Conservation (phyloP, 2,888 invertebrate species). For the Dasypogon diadema region DNA sequence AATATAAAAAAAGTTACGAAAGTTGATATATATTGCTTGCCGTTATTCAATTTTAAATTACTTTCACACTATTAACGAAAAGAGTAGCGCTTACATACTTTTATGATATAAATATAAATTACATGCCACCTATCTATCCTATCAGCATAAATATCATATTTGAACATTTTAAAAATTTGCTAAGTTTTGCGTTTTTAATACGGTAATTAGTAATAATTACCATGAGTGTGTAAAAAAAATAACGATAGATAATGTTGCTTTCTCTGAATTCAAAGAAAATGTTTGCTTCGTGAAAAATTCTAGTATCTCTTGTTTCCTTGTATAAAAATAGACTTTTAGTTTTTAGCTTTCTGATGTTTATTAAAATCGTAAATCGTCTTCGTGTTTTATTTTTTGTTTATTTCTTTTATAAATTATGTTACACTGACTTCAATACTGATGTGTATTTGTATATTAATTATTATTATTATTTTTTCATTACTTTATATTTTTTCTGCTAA, state of each 20-base stretch:
- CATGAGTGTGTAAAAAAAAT: too few species aligned
- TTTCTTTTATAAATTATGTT: slow-evolving; percentile 30
- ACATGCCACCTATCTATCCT: too few species aligned
- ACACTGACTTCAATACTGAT: slow-evolving; percentile 47
- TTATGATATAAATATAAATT: too few species aligned
- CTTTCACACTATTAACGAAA: too few species aligned
- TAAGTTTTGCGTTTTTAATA: slow-evolving; percentile 21
- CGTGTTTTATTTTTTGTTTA: slow-evolving; percentile 23
- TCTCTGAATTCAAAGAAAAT: slow-evolving; percentile 31
- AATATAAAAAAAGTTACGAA: too few species aligned
- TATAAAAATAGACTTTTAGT: slow-evolving; percentile 25
- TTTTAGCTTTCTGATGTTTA: slow-evolving; percentile 39
- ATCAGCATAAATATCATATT: too few species aligned
- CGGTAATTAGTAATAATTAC: too few species aligned
- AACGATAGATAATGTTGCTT: slow-evolving; percentile 25
- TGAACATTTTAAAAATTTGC: slow-evolving; percentile 9
- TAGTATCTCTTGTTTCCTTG: slow-evolving; percentile 12
- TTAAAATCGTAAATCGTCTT: slow-evolving; percentile 29
- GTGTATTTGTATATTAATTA: slow-evolving; percentile 27
- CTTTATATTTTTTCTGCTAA: slow-evolving; percentile 17
- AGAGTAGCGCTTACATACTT: too few species aligned
- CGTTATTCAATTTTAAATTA: too few species aligned
- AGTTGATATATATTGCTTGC: too few species aligned
- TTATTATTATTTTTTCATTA: slow-evolving; percentile 20
- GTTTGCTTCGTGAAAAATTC: slow-evolving; percentile 41